Evolutionary conservation across 2,888 invertebrate genomes (phyloP), one percentile per base, ranked within the genome.

Genomic region (Limenitis camilla): DNA sequence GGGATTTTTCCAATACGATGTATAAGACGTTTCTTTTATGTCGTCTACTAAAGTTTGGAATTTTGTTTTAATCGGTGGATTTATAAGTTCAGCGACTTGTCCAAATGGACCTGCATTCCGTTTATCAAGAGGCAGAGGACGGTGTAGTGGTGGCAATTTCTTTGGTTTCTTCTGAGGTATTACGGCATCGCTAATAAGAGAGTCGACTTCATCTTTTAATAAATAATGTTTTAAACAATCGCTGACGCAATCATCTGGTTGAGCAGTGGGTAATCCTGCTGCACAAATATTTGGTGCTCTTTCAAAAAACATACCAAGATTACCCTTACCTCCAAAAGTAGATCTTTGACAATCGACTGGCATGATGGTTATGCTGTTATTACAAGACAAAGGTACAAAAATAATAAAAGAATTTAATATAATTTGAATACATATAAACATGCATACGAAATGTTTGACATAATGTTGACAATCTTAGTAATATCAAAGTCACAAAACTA

Each of bases 241-340:
- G 3, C 58, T 53, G 1, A 78, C 71, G 10, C 47, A 55, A 0
- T 76, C 70, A 48, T 74, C 68, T 1, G 76, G 68, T 49, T 85
- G 82, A 32, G 73, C 71, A 29, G 76, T 70, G 0, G 82, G 76
- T 39, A 81, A 31, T 0, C 85, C 86, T 1, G 84, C 85, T 2
- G 85, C 78, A 58, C 82, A 83, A 40, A 86, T 63, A 11, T 67
- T 74, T n/a, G 71, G 68, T 52, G 75, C 69, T 55, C 84, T 74
- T 52, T 85, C 83, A 49, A 74, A 73, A 46, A 78, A 83, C 72
- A 69, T 78, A 0, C 79, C 82, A 9, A 57, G 33, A 52, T 85
- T 84, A 4, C 85, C 86, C 54, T 85, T 86, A 0, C 86, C 86
- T 27, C 84, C 84, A 0, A 74, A 69, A 7, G 78, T 78, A 11